A percentile compares a stretch with the other conserved stretches of the same genome.
phyloP scores from a whole-genome alignment of 2,113 vertebrate species.

The Hystrix brachyura region DNA sequence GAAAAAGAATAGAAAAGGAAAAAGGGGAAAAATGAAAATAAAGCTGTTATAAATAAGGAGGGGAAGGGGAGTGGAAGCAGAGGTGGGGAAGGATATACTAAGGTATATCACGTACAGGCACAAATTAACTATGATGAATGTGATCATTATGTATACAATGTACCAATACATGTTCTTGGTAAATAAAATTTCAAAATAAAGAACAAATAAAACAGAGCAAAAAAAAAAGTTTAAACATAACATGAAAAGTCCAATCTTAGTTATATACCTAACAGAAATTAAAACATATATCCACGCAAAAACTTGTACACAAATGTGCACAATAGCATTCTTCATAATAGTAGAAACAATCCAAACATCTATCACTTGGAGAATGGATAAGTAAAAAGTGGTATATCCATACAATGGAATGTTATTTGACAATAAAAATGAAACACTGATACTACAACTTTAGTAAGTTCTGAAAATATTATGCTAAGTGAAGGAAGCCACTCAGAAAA shows the following conservation, averaged over 20 bases:
- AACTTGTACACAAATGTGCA: not conserved
- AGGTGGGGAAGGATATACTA: too few relatives aligned
- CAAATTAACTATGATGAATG: too few relatives aligned
- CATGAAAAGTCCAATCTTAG: not conserved
- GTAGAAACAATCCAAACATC: not conserved
- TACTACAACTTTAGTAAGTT: not conserved
- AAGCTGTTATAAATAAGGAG: too few relatives aligned
- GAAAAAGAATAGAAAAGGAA: too few relatives aligned
- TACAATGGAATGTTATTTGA: not conserved
- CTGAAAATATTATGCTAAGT: conserved; percentile 19
- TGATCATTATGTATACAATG: too few relatives aligned
- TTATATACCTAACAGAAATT: not conserved
- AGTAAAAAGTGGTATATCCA: not conserved
- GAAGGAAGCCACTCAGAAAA: not conserved
- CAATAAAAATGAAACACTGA: conserved; percentile 16
- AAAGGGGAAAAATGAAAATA: too few relatives aligned
- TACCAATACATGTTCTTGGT: too few relatives aligned
- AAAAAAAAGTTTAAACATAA: not conserved
- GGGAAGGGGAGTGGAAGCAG: too few relatives aligned
- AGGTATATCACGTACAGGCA: too few relatives aligned
- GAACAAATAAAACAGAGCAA: not conserved
- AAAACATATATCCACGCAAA: not conserved
- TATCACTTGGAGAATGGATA: not conserved
- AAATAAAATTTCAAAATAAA: not conserved
- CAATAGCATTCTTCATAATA: not conserved